Percentiles rank a stretch among this genome's conserved stretches.
Evolutionary conservation across 2,113 vertebrate species (phyloP).

Genomic region (Rhea americana): DNA sequence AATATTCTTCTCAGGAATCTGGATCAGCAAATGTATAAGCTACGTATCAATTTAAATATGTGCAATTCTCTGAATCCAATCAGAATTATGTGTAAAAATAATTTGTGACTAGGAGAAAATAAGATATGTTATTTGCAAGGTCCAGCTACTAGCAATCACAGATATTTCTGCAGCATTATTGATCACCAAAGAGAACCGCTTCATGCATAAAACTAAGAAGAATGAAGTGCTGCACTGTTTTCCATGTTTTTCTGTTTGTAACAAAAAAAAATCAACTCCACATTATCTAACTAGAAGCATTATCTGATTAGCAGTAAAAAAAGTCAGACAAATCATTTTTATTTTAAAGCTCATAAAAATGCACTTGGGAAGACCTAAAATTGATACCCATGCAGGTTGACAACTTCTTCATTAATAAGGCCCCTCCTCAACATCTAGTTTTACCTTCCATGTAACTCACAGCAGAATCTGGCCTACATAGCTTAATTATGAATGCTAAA

Average conservation of each 20-base stretch:
- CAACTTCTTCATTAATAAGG: neutral
- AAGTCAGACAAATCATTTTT: neutral
- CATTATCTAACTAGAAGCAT: neutral
- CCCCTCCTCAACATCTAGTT: neutral
- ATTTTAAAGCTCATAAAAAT: neutral
- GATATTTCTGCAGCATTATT: slow-evolving; percentile 23
- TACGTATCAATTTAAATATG: neutral
- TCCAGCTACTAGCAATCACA: neutral
- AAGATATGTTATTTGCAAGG: neutral
- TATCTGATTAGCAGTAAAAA: neutral
- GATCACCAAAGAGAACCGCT: neutral
- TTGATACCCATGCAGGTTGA: neutral
- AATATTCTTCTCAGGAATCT: neutral
- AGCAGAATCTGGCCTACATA: neutral
- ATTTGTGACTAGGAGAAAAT: neutral
- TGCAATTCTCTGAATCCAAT: neutral
- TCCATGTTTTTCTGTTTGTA: neutral
- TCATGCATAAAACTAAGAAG: neutral
- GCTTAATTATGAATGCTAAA: neutral
- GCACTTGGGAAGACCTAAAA: neutral
- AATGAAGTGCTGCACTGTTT: neutral
- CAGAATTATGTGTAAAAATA: neutral
- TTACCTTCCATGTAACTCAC: neutral
- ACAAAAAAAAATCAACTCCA: neutral
- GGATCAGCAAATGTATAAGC: neutral